phyloP scores from a whole-genome alignment of 2,888 invertebrate species.

The Troides oblongomaculatus region DNA sequence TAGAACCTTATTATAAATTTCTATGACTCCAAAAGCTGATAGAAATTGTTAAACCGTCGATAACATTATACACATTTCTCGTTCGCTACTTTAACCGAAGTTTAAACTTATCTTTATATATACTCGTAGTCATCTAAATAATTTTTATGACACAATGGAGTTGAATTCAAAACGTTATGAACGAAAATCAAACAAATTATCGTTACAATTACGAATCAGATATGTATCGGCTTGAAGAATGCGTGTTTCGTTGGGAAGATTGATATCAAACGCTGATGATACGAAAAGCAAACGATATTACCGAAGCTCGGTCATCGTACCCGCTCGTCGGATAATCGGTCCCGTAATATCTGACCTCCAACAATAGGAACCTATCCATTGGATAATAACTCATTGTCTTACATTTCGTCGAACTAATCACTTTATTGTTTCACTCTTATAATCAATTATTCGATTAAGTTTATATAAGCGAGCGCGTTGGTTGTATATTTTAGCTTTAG shows the following conservation, averaged over 20 bases:
- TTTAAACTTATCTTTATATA: too few relatives aligned
- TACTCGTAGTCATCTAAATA: neutral
- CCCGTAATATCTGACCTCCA: slow-evolving; percentile 55
- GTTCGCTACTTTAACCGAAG: neutral
- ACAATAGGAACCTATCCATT: slow-evolving; percentile 70
- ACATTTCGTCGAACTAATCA: slow-evolving; percentile 78
- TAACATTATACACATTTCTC: neutral
- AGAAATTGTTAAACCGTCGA: neutral
- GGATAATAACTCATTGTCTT: slow-evolving; percentile 79
- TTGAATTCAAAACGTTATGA: slow-evolving; percentile 5
- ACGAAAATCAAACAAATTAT: slow-evolving; percentile 18
- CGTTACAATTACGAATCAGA: slow-evolving; percentile 20
- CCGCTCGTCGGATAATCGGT: slow-evolving; percentile 57
- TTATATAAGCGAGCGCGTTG: slow-evolving; percentile 68
- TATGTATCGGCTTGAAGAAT: slow-evolving; percentile 59
- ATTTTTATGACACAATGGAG: slow-evolving; percentile 1
- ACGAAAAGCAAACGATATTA: slow-evolving; percentile 75
- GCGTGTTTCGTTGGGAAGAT: slow-evolving; percentile 68
- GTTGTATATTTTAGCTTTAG: slow-evolving; percentile 53
- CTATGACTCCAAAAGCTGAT: neutral
- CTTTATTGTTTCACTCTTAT: slow-evolving; percentile 77
- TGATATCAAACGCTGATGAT: slow-evolving; percentile 67
- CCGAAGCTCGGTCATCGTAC: slow-evolving; percentile 62
- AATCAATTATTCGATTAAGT: slow-evolving; percentile 79
- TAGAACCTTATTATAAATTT: neutral